Base-by-base conservation (phyloP, 1,140 invertebrate species). In the Scaptomyza pallida region DNA sequence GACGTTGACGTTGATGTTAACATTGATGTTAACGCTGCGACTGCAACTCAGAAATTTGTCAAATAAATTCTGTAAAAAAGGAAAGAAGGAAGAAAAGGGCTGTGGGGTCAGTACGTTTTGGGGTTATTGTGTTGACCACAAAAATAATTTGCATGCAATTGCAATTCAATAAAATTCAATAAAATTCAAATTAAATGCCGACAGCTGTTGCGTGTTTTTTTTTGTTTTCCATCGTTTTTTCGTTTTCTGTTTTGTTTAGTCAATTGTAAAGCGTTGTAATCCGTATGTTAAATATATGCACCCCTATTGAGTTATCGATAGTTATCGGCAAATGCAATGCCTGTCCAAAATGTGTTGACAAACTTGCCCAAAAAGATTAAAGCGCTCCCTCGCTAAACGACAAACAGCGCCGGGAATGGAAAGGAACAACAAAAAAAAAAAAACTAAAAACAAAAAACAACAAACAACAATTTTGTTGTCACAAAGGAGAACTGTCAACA, bases 141-240 rank as follows among this genome's bases (percentile, higher is more conserved):
- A 44, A 19, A 10, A 41, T 12, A 70, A 89, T 88, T 88, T 89
- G 83, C 78, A 89, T 88, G 75, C 72, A 88, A 88, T 88, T 88
- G 83, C 68, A 80, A 89, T 89, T 89, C 82, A 82, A 88, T 88
- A 83, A 82, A 81, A 81, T 81, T 77, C 78, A 81, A 60, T 60
- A 68, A 71, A 88, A 88, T 88, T 88, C 82, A 88, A 88, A 88
- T 88, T 88, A 88, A 85, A 85, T 79, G 63, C 80, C 44, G 47
- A 59, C 67, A 74, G 65, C 71, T 74, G 72, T 37, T 43, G 33
- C 33, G n/a, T 0, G 10, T 37, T 5, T 17, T n/a, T 21, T 3
- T 37, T 52, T 9, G 8, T 15, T 13, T 48, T 10, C n/a, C 1
- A 1, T 12, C n/a, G 17, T 51, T 5, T 2, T 51, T 8, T 35